Evolutionary conservation across 2,888 invertebrate genomes (phyloP).

Genomic region (Lycocerus yunnanus): DNA sequence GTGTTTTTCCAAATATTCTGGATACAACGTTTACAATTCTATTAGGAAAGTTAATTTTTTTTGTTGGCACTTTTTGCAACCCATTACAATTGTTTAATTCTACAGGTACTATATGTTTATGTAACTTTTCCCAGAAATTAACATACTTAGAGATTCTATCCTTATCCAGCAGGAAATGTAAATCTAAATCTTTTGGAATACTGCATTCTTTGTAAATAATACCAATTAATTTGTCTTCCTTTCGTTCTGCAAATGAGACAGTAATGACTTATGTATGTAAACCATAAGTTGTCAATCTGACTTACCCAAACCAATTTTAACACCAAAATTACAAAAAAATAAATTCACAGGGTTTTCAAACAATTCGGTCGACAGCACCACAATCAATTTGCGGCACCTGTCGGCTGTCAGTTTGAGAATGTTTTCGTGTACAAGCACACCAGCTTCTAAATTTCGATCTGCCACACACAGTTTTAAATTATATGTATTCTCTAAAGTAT

Average conservation of each 20-base stretch:
- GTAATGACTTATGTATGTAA: too few relatives aligned
- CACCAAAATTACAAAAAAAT: conserved; percentile 82
- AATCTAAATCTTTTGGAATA: conserved; percentile 68
- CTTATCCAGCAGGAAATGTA: conserved; percentile 69
- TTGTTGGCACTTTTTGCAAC: neutral
- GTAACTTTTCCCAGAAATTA: conserved; percentile 74
- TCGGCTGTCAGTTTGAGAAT: conserved; percentile 74
- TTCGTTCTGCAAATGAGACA: neutral
- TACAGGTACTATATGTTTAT: conserved; percentile 59
- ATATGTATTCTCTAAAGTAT: conserved; percentile 64
- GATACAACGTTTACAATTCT: neutral
- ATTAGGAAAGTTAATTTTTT: too few relatives aligned
- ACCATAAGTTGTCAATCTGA: neutral
- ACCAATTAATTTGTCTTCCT: neutral
- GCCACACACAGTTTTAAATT: conserved; percentile 73
- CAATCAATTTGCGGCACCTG: conserved; percentile 78
- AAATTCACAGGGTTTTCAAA: conserved; percentile 73
- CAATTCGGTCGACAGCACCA: conserved; percentile 79
- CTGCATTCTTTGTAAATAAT: conserved; percentile 67
- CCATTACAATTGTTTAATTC: conserved; percentile 29
- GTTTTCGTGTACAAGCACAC: conserved; percentile 73
- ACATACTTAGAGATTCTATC: conserved; percentile 59
- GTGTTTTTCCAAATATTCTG: neutral
- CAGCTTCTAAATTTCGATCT: conserved; percentile 73
- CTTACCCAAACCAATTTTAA: conserved; percentile 77